phyloP scores from a whole-genome alignment of 2,888 invertebrate genomes.

The Tolmerus cingulatus region DNA sequence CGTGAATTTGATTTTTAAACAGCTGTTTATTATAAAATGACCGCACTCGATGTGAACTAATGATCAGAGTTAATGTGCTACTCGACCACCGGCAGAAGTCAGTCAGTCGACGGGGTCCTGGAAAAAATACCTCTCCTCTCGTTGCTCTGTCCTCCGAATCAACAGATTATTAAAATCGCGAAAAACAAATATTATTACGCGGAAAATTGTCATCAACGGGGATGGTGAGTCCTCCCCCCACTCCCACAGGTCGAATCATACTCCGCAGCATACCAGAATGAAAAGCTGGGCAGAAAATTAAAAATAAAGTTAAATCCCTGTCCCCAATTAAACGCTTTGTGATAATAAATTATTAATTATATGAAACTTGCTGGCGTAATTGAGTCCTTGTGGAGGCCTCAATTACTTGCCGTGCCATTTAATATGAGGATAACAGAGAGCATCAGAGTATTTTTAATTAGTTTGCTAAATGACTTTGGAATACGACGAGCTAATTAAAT shows the following conservation, averaged over 20 bases:
- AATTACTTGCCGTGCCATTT: constrained; percentile 47
- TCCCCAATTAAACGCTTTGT: constrained; percentile 52
- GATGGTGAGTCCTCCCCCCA: neutral
- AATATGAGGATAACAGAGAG: constrained; percentile 31
- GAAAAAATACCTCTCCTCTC: neutral
- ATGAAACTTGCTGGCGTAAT: constrained; percentile 51
- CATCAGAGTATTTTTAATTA: constrained; percentile 44
- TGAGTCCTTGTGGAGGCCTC: constrained; percentile 51
- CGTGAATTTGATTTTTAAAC: constrained; percentile 18
- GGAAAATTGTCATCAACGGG: constrained; percentile 14
- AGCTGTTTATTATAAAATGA: constrained; percentile 1
- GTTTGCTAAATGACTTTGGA: constrained; percentile 47
- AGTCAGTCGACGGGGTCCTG: neutral
- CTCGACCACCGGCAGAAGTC: neutral
- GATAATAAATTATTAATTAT: constrained; percentile 53
- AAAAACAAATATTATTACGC: constrained; percentile 21
- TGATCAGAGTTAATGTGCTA: neutral
- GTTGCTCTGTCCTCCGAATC: neutral
- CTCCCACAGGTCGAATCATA: constrained; percentile 27
- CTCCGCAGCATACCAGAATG: neutral
- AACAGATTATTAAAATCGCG: constrained; percentile 34
- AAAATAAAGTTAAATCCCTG: constrained; percentile 50
- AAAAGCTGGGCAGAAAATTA: constrained; percentile 35
- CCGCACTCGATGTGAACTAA: neutral
- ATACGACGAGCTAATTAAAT: constrained; percentile 46